Percentiles rank a stretch among this genome's conserved stretches.
Evolutionary conservation across 2,797 vertebrate genomes (phyloP).

Genomic region (Pseudotriccus pelzelni): DNA sequence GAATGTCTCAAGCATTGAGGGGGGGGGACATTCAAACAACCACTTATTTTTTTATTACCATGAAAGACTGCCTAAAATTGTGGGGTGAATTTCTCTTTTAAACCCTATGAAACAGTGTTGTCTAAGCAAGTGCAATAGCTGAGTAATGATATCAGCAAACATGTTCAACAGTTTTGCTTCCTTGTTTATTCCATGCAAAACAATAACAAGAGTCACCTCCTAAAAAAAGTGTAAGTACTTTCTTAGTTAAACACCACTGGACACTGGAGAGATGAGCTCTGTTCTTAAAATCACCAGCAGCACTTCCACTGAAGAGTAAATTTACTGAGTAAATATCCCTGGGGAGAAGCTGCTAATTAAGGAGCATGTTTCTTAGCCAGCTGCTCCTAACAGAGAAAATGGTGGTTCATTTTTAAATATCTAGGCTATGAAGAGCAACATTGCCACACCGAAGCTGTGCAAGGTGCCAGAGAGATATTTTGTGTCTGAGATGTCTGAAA

Average conservation of each 20-base stretch:
- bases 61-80: background rate
- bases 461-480: slow-evolving; percentile 26
- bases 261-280: background rate
- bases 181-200: background rate
- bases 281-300: slow-evolving; percentile 48
- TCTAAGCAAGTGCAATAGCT: background rate
- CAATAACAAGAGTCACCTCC: background rate
- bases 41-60: background rate
- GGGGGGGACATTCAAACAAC: background rate
- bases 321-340: slow-evolving; percentile 64
- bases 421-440: background rate
- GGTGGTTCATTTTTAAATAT: slow-evolving; percentile 52
- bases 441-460: background rate
- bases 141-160: background rate
- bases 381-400: slow-evolving; percentile 40
- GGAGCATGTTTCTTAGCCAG: slow-evolving; percentile 61
- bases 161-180: background rate
- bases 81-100: background rate
- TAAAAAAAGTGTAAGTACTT: background rate
- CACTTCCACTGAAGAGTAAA: slow-evolving; percentile 63
- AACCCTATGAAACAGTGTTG: background rate
- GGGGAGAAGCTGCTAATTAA: slow-evolving; percentile 70
- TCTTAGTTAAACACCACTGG: background rate
- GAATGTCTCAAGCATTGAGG: background rate
- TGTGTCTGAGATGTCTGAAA: background rate